These are phyloP conservation scores for Drosophila lowei DNA, from an alignment of 1,140 invertebrate genomes.

Conservation along the genomic window DNA sequence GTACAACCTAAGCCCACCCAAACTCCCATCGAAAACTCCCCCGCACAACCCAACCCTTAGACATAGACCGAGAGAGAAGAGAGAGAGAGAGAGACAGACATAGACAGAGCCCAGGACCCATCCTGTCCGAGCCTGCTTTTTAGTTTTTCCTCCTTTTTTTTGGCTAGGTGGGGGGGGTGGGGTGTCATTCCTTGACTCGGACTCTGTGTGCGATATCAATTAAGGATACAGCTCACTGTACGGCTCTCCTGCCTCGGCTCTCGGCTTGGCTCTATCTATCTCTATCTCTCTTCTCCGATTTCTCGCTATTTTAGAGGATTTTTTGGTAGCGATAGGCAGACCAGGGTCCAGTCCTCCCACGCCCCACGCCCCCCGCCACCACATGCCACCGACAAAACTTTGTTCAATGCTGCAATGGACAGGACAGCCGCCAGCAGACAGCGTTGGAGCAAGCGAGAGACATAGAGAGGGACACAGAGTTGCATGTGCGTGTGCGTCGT, in stretches of 20 bases:
- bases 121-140: conserved; percentile 39
- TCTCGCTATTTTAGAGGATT: conserved; percentile 32
- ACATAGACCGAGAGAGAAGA: not conserved
- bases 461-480: conserved; percentile 12
- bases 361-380: not conserved
- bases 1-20: conserved; percentile 16
- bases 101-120: conserved; percentile 20
- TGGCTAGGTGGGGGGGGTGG: conserved; percentile 49
- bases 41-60: conserved; percentile 3
- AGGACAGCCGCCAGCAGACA: conserved; percentile 23
- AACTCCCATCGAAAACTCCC: not conserved
- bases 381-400: conserved; percentile 20
- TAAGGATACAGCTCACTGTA: conserved; percentile 68
- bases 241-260: conserved; percentile 3
- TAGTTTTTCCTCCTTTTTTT: conserved; percentile 34
- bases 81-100: not conserved
- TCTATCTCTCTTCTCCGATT: conserved; percentile 3
- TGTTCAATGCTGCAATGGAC: conserved; percentile 55
- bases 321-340: conserved; percentile 48
- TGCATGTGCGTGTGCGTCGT: conserved; percentile 48
- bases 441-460: conserved; percentile 25
- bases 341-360: conserved; percentile 7
- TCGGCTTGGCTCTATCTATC: conserved; percentile 16
- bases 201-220: conserved; percentile 78
- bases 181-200: conserved; percentile 59